Conservation (phyloP, 2,797 vertebrate genomes). For the Paramormyrops hopkinsi region DNA sequence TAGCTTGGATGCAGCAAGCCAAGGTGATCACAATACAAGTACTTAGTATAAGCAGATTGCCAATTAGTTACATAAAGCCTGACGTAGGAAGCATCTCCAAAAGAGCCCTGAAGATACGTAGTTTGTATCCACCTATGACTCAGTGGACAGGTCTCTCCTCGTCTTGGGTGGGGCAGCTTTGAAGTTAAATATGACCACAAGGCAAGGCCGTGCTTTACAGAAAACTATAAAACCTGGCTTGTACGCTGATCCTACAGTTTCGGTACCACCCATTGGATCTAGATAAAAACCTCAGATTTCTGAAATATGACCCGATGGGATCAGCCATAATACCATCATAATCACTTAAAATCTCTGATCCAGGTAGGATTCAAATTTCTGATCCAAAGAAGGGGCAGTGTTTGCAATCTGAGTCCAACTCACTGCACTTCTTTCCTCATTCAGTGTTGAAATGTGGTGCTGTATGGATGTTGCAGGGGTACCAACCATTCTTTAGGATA, state of each 20-base stretch:
- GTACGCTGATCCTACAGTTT: background rate
- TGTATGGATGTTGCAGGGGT: background rate
- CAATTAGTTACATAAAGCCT: background rate
- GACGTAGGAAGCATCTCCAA: background rate
- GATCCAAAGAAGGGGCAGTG: background rate
- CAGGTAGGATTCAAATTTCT: background rate
- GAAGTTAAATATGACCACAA: conserved; percentile 13
- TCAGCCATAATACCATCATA: conserved; percentile 9
- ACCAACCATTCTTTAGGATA: background rate
- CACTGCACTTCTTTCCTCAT: background rate
- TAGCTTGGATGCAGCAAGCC: background rate
- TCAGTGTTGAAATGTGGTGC: background rate
- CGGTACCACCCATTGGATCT: background rate
- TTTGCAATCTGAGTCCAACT: background rate
- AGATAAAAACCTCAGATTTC: background rate
- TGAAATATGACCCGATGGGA: background rate
- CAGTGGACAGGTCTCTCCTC: background rate
- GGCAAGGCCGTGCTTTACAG: conserved; percentile 12
- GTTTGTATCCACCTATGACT: conserved; percentile 1
- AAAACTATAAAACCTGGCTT: background rate
- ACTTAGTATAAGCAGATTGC: background rate
- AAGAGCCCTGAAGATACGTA: background rate
- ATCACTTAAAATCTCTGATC: background rate
- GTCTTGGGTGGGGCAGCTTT: conserved; percentile 6
- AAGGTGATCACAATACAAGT: background rate